Base-by-base conservation (phyloP, 2,113 vertebrate genomes). In the Myrmophylax atrothorax region DNA sequence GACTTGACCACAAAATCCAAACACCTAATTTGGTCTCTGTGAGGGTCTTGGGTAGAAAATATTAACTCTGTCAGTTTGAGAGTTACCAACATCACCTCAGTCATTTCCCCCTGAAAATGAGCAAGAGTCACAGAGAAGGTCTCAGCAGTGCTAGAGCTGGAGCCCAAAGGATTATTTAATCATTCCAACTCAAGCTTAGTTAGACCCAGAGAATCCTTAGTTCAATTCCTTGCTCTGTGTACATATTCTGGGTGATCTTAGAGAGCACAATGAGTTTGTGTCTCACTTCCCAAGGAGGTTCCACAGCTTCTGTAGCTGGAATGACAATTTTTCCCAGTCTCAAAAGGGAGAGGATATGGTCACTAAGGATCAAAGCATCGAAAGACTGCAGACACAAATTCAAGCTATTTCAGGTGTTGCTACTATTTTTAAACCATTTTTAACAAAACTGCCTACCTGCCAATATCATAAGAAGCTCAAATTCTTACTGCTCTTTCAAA, bases 71-170 rank as follows among this genome's bases (percentile, higher is more conserved):
- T 6, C 44, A 74, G 28, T 79, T 35, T 40, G 40, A 73, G 49
- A 64, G 70, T 28, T 52, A 76, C 12, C 35, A 69, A 38, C n/a
- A 38, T 2, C 19, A 63, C 3, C 37, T 42, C 50, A 50, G 17
- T 7, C 2, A 44, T n/a, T n/a, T 33, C 4, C 1, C 3, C 16
- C 6, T 9, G 1, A 38, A 76, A 88, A 59, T 1, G 3, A 20
- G 47, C 23, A 42, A 86, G 18, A 62, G 33, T 7, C 12, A 60
- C 0, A 76, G 24, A 73, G 17, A 53, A 80, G 42, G 28, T 15
- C 26, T 13, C 20, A 80, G 53, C 44, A 86, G 42, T 16, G 23
- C n/a, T 13, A 66, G 3, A 73, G 67, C 11, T 26, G 37, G 16
- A 90, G 49, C 40, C 28, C 47, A 42, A 74, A 24, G 56, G 18